Percentiles rank a stretch among this genome's conserved stretches.
phyloP scores from a whole-genome alignment of 2,797 vertebrate species.

The Myioborus miniatus region DNA sequence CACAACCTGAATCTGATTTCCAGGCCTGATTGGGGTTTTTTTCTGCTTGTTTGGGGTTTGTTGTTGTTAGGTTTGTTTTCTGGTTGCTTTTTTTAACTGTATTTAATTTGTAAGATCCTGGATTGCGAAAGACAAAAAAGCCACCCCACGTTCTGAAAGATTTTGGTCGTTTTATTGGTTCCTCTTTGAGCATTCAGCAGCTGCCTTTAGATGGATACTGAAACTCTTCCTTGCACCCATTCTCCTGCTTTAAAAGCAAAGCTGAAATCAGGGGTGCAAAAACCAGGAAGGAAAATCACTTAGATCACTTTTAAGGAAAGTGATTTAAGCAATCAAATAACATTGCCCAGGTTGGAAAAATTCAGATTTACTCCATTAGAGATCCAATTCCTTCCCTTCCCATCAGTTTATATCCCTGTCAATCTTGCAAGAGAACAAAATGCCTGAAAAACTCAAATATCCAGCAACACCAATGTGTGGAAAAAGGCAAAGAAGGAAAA shows the following conservation, averaged over 20 bases:
- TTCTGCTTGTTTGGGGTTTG: background rate
- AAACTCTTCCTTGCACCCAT: background rate
- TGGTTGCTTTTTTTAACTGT: background rate
- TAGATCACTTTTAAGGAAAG: background rate
- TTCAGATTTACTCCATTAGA: background rate
- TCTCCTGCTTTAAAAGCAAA: background rate
- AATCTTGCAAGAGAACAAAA: background rate
- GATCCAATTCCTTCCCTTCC: background rate
- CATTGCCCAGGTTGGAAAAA: background rate
- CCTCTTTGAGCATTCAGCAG: background rate
- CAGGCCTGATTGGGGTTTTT: background rate
- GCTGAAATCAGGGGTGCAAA: background rate
- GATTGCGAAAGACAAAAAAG: background rate
- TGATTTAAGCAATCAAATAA: background rate
- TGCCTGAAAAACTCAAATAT: background rate
- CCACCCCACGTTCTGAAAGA: background rate
- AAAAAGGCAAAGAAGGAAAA: background rate
- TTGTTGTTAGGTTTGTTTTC: background rate
- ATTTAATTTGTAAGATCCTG: background rate
- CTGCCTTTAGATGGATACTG: background rate
- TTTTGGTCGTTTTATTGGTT: background rate
- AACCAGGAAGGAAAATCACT: background rate
- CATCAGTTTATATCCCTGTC: background rate
- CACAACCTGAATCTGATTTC: constrained; percentile 17
- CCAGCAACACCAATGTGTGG: background rate